These are phyloP conservation scores for Atherinomorus stipes DNA, from an alignment of 2,113 vertebrate genomes.

Conservation along the genomic window DNA sequence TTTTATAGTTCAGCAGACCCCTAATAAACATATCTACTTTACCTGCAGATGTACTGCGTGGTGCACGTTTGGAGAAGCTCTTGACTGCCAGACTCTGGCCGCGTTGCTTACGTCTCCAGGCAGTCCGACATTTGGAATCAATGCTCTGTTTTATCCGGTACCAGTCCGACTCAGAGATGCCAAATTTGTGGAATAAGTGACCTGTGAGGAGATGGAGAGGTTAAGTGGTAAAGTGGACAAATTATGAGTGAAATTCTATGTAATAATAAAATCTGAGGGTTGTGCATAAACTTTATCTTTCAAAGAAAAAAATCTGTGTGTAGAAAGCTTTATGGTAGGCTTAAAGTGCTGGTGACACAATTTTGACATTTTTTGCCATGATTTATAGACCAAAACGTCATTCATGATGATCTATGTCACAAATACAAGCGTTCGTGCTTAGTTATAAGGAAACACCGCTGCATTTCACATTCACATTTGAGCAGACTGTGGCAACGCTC, in stretches of 20 bases:
- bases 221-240: not conserved
- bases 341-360: too few species aligned
- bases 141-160: constrained; percentile 99
- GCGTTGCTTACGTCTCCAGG: constrained; percentile 96
- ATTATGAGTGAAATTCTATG: not conserved
- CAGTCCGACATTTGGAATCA: constrained; percentile 97
- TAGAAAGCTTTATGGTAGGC: not conserved
- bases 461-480: too few species aligned
- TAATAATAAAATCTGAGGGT: not conserved
- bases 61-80: constrained; percentile 94
- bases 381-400: too few species aligned
- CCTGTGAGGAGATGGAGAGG: constrained; percentile 77
- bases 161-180: constrained; percentile 96
- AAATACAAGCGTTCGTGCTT: too few species aligned
- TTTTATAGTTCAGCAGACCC: not conserved
- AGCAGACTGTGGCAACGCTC: too few species aligned
- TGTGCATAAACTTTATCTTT: not conserved
- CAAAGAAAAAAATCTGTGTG: not conserved
- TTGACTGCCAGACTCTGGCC: constrained; percentile 98
- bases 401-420: too few species aligned
- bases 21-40: constrained; percentile 11
- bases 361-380: constrained; percentile 2
- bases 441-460: too few species aligned
- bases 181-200: constrained; percentile 97
- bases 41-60: constrained; percentile 82